These are phyloP conservation scores for Hypanus sabinus DNA, from an alignment of 2,113 vertebrate genomes.

Conservation along the genomic window DNA sequence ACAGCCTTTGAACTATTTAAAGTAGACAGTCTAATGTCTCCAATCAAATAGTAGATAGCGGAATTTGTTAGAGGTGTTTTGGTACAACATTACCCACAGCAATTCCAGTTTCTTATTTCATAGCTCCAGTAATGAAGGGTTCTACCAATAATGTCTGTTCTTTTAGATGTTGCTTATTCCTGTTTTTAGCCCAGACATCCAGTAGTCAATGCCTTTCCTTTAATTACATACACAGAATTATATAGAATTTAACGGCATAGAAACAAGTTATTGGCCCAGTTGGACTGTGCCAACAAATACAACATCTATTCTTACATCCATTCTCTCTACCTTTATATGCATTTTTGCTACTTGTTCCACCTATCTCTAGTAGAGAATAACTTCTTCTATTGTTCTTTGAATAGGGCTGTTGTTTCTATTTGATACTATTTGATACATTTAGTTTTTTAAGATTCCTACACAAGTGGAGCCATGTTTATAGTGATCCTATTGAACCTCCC, in stretches of 20 bases:
- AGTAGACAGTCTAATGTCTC: neutral
- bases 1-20: neutral
- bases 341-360: neutral
- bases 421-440: neutral
- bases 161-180: neutral
- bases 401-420: neutral
- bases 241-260: neutral
- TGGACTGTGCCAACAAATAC: neutral
- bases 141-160: neutral
- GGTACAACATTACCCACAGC: neutral
- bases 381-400: neutral
- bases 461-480: neutral
- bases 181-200: neutral
- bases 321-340: neutral
- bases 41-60: neutral
- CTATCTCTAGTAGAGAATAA: too few relatives aligned
- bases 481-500: neutral
- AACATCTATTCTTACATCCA: neutral
- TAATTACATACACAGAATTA: neutral
- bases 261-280: neutral
- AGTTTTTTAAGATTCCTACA: too few relatives aligned
- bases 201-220: neutral
- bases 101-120: neutral
- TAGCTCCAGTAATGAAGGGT: neutral
- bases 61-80: neutral